Evolutionary conservation across 1,140 invertebrate genomes (phyloP), one percentile per base, ranked within the genome.

Genomic region (Reticulitermes speratus): DNA sequence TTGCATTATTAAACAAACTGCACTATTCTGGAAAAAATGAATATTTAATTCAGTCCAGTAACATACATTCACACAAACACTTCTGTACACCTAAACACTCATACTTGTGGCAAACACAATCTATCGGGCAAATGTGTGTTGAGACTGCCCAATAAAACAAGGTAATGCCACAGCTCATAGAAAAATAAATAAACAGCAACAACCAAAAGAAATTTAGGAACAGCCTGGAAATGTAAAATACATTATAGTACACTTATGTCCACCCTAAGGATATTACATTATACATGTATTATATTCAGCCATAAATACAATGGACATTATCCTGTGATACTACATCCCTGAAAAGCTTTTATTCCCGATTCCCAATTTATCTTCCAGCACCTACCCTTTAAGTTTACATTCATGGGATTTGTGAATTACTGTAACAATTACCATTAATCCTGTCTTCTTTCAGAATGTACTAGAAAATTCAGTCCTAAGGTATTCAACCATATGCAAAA

Each of bases 1-100:
- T 55, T 19, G 52, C 14, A 55, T 55, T 6, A 75, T 14, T 75
- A 75, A 75, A 75, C 3, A 75, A 30, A 65, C 12, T 65, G 8
- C 52, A 21, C 52, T 19, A 75, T n/a, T 75, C 65, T 75, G 65
- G n/a, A 75, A 75, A 75, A 75, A 75, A 75, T 30, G 65, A 75
- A 75, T 30, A 55, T 75, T 75, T 75, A 75, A 30, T 75, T 75
- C 65, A 75, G 19, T 75, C n/a, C 65, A 75, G 19, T 21, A 21
- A 75, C 65, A 75, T 75, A 75, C n/a, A n/a, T 65, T 21, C 59
- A 65, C 65, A 30, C 65, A 30, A 1, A 75, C n/a, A 30, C 3
- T 38, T 75, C 7, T 75, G 65, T 75, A 75, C 65, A 75, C 9
- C 65, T 75, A 75, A 19, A 30, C 65, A 75, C 25, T 75, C 65